Conservation (phyloP, 2,888 invertebrate genomes). For the Ceratothoa steindachneri region DNA sequence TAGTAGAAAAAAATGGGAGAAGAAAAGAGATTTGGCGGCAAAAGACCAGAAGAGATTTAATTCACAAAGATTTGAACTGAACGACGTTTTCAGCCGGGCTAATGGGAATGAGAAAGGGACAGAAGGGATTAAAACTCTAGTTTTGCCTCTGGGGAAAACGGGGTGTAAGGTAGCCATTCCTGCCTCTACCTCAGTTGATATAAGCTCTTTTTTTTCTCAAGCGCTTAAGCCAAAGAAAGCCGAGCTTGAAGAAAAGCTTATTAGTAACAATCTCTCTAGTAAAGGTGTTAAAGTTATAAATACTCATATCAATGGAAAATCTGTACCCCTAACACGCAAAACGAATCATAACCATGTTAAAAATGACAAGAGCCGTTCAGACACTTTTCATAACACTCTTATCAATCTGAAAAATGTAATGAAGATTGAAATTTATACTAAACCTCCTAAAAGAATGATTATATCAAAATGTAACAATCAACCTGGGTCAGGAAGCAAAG, state of each 20-base stretch:
- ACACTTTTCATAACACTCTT: background rate
- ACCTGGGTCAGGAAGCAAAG: background rate
- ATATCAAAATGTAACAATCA: background rate
- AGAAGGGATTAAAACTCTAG: background rate
- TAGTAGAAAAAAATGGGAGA: background rate
- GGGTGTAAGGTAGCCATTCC: background rate
- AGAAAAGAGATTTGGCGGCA: background rate
- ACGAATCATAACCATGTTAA: background rate
- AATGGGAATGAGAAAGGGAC: no score
- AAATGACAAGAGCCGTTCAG: background rate
- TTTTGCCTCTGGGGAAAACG: background rate
- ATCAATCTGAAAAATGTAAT: background rate
- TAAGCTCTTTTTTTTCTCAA: background rate
- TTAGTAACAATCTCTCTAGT: background rate
- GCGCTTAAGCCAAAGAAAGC: background rate
- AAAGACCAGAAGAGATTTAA: background rate
- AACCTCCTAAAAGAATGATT: slow-evolving; percentile 4
- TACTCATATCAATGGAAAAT: no score
- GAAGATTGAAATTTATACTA: background rate
- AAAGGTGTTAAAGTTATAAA: no score
- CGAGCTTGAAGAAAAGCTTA: background rate
- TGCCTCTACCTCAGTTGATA: background rate
- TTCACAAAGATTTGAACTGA: no score
- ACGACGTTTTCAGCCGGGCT: no score
- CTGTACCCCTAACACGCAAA: no score